Conservation (phyloP, 2,797 vertebrate species). For the Xenentodon cancila region DNA sequence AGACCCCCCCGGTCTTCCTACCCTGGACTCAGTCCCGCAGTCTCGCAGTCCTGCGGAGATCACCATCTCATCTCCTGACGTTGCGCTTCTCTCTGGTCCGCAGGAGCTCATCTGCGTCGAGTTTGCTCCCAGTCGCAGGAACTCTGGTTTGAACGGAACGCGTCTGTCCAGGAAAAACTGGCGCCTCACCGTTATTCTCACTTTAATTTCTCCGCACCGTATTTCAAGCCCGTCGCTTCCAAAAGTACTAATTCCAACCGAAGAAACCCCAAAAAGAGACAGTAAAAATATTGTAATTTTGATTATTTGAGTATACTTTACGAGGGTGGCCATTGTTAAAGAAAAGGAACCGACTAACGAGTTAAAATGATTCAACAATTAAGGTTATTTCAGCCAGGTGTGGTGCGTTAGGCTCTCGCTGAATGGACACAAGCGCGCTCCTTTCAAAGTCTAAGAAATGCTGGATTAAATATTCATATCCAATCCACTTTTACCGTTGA, state of each 20-base stretch:
- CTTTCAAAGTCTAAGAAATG: slow-evolving; percentile 8
- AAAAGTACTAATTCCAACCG: fast-evolving
- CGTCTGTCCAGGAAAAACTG: slow-evolving; percentile 37
- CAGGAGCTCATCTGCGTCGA: not conserved
- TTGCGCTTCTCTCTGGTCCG: not conserved
- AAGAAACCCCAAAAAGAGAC: not conserved
- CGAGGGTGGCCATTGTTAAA: slow-evolving; percentile 10
- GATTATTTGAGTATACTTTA: fast-evolving
- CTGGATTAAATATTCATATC: no score
- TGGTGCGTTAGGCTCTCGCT: not conserved
- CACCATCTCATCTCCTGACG: slow-evolving; percentile 35
- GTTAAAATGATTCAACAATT: not conserved
- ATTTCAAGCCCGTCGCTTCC: slow-evolving; percentile 18
- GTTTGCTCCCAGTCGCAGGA: slow-evolving; percentile 44
- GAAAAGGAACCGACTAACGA: no score
- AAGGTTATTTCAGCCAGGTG: slow-evolving; percentile 9
- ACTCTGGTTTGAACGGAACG: slow-evolving; percentile 27
- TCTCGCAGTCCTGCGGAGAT: slow-evolving; percentile 49
- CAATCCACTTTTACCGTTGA: no score
- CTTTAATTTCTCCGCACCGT: slow-evolving; percentile 47
- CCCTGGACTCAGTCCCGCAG: slow-evolving; percentile 52
- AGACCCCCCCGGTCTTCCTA: slow-evolving; percentile 17
- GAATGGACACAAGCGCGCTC: fast-evolving
- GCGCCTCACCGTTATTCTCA: slow-evolving; percentile 39
- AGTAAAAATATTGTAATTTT: fast-evolving